A percentile compares a stretch with the other conserved stretches of the same genome.
Conservation (phyloP, 2,797 vertebrate genomes). For the Tragelaphus oryx region DNA sequence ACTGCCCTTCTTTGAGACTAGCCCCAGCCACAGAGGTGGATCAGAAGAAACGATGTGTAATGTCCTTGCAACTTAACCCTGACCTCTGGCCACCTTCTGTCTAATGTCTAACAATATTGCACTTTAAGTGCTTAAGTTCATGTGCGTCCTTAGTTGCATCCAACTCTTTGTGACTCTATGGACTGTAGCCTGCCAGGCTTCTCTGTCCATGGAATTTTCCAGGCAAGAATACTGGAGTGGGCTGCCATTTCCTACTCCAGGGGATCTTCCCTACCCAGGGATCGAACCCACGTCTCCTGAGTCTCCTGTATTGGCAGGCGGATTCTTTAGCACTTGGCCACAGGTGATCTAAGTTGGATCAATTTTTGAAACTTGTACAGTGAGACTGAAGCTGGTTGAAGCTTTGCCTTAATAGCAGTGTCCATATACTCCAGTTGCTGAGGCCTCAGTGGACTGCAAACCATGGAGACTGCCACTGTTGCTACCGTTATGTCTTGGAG, state of each 20-base stretch:
- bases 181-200: background rate
- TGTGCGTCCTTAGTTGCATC: background rate
- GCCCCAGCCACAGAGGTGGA: background rate
- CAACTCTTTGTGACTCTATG: background rate
- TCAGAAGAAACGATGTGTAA: background rate
- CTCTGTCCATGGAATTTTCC: background rate
- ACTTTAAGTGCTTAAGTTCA: background rate
- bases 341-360: background rate
- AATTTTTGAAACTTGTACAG: background rate
- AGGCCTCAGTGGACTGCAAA: background rate
- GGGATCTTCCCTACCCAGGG: background rate
- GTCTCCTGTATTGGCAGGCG: background rate
- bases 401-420: background rate
- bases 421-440: background rate
- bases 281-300: background rate
- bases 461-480: fast-evolving
- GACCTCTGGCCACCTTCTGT: background rate
- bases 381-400: background rate
- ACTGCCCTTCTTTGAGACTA: background rate
- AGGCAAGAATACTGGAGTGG: background rate
- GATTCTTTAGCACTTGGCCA: background rate
- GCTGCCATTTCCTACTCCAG: background rate
- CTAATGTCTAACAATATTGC: background rate
- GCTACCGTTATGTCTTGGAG: background rate
- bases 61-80: background rate